Evolutionary conservation across 2,797 vertebrate genomes (phyloP).

Genomic region (Catamblyrhynchus diadema): DNA sequence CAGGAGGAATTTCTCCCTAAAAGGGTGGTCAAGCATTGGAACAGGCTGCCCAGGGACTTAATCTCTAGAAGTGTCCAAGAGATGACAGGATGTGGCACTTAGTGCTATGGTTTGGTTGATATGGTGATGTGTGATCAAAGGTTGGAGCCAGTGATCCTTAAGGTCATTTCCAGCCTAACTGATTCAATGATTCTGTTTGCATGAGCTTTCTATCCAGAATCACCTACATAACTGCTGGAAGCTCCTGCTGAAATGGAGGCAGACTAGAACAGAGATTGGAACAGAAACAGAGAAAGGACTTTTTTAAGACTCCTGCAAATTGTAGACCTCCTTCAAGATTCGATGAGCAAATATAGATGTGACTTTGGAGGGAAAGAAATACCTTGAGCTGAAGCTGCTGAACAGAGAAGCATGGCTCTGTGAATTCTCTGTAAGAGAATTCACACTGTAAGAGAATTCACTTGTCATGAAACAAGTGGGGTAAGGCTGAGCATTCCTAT

Average conservation of each 20-base stretch:
- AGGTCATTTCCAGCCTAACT: not conserved
- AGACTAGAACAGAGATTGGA: not conserved
- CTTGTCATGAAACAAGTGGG: not conserved
- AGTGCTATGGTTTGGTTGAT: not conserved
- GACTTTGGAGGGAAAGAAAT: not conserved
- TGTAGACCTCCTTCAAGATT: not conserved
- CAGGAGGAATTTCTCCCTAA: not conserved
- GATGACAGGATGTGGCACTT: not conserved
- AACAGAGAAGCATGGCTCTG: not conserved
- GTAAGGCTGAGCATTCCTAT: not conserved
- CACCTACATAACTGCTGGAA: not conserved
- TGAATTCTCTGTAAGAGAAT: not conserved
- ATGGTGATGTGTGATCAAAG: not conserved
- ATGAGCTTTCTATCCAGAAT: not conserved
- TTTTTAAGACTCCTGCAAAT: not conserved
- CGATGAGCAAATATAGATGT: not conserved
- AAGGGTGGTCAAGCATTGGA: not conserved
- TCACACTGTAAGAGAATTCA: no score
- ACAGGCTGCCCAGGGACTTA: not conserved
- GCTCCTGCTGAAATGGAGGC: not conserved
- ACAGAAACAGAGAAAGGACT: not conserved
- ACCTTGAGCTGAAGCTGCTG: not conserved
- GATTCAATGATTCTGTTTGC: not conserved
- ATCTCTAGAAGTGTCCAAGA: not conserved
- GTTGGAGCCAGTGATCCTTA: not conserved